Evolutionary conservation across 1,140 invertebrate genomes (phyloP), one percentile per base, ranked within the genome.

Genomic region (Physella acuta): DNA sequence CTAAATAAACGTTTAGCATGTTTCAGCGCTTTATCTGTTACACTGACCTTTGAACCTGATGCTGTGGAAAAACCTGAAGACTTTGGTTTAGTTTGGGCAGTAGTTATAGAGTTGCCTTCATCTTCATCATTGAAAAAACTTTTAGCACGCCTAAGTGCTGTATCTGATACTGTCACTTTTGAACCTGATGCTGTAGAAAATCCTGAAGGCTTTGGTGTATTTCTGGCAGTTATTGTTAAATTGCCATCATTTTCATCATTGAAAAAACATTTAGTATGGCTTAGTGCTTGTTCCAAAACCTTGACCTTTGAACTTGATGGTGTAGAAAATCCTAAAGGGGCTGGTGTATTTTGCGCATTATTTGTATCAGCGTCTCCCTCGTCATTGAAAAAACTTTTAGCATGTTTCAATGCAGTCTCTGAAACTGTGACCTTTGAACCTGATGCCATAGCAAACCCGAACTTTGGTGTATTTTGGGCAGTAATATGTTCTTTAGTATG

Each of bases 21-120:
- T 26, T 80, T 58, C 36, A 87, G 71, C 39, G 80, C 74, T 30
- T 77, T 73, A 58, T 82, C 74, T 17, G 80, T 81, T 20, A 87
- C 68, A 58, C 53, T 62, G 14, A 88, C 77, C 66, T 52, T 71
- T 78, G 79, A 84, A 39, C 82, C 83, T 71, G 73, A 73, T 8
- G 83, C 85, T 33, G 83, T 85, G 70, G 79, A 72, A 75, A 87
- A 87, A 56, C 78, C 80, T 26, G 0, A 24, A 16, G 16, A 31
- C 36, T 17, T 37, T 24, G 58, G 36, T 33, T 5, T 3, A 2
- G 33, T n/a, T n/a, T n/a, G 16, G 44, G 3, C 17, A 3, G 16
- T 33, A 14, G 53, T 37, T 5, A n/a, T n/a, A n/a, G n/a, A n/a
- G n/a, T n/a, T n/a, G n/a, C n/a, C n/a, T n/a, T n/a, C n/a, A n/a